Evolutionary conservation across 2,113 vertebrate species (phyloP), one percentile per base, ranked within the genome.

Genomic region (Cromileptes altivelis): DNA sequence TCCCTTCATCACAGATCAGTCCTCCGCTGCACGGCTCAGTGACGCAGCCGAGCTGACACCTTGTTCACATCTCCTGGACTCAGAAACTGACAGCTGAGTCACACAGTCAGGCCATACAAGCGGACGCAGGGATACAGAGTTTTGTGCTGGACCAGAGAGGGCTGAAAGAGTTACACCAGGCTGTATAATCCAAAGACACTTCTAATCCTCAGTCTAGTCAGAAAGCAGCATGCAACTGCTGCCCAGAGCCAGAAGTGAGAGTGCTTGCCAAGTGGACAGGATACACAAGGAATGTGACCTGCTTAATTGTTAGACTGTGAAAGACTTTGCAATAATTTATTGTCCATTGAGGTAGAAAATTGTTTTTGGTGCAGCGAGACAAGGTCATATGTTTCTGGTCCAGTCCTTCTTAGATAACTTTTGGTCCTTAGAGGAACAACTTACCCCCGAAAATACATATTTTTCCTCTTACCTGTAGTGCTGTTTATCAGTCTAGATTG

Each of bases 31-130:
- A 50, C n/a, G 40, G 56, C 72, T 80, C 76, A 21, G 63, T 23
- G 75, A 56, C 52, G 13, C 55, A 58, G 57, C 58, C 18, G 33
- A 75, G 37, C 6, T 77, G 78, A 86, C 81, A 73, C 65, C 79
- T 85, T 47, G 74, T 77, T 81, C 14, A 50, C 85, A 13, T 85
- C 89, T 65, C 70, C 82, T 14, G 71, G 78, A 50, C 68, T 49
- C 78, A 21, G 25, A 11, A 49, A 42, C 56, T 55, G 84, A 84
- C 85, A 80, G 71, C 82, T 63, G 81, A 79, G 74, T 81, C 74
- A 75, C 71, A 15, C 2, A 77, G 74, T 79, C 30, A 1, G 64
- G 56, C 62, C 49, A 25, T 30, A 15, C 30, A 11, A 42, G 25
- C 18, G n/a, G 37, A 10, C 3, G 6, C 30, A 6, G 77, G 67